Base-by-base conservation (phyloP, 23 tunicate genomes). In the Halocynthia roretzi region DNA sequence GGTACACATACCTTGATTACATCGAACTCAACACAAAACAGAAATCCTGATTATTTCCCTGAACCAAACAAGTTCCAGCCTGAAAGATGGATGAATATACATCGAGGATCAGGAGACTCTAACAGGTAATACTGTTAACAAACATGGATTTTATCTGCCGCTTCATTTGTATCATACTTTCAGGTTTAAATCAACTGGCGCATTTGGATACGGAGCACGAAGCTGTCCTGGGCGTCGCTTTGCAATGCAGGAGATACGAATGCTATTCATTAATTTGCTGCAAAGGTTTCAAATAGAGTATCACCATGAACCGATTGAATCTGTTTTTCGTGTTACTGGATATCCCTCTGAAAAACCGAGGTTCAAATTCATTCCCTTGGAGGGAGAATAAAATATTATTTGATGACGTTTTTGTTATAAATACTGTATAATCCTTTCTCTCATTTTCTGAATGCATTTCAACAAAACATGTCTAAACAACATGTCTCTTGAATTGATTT, bases 191-290 rank as follows among this genome's bases (percentile, higher is more conserved):
- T 63, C 61, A 68, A 70, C 83, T 9, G 89, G 89, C 7, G 69
- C 89, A 5, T 84, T 84, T 61, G 89, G 89, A 6, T 51, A 31
- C n/a, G 89, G 89, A 5, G 70, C 83, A 21, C 40, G 89, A 52
- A 57, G 19, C 50, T 84, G 89, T 61, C 89, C 83, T n/a, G 89
- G 89, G 6, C 76, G 89, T 0, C 61, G 50, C 18, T 84, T 84
- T 71, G 89, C 83, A 7, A 44, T 69, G 7, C 89, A 84, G 7
- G 83, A 84, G 64, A 69, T 84, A 50, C 50, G 54, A 19, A 20
- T 23, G 53, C 51, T 84, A 18, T 40, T 78, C 50, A 80, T 80
- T 6, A 56, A 76, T 5, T 52, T 78, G 8, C 51, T 84, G 58
- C 62, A 67, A 20, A 73, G 57, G 7, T 84, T 80, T 61, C 52